Evolutionary conservation across 2,888 invertebrate genomes (phyloP).

Genomic region (Tridacna crocea): DNA sequence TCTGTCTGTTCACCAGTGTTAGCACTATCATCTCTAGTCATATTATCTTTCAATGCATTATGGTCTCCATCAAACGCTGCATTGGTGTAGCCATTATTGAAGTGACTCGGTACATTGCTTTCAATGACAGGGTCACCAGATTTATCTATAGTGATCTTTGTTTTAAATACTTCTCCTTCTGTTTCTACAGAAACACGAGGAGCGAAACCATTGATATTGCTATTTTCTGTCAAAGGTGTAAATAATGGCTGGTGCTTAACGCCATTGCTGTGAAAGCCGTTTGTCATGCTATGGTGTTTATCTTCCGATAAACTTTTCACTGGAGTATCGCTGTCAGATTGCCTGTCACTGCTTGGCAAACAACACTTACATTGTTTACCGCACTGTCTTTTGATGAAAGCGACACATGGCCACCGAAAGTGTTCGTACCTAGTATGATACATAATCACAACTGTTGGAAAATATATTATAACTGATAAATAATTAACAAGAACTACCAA

Average conservation of each 20-base stretch:
- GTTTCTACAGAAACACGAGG: not conserved
- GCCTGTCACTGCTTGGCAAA: slow-evolving; percentile 9
- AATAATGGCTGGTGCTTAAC: not conserved
- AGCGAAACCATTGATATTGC: not conserved
- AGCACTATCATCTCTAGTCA: not conserved
- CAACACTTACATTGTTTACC: slow-evolving; percentile 31
- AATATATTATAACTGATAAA: slow-evolving; percentile 72
- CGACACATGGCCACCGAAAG: slow-evolving; percentile 61
- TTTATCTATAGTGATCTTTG: not conserved
- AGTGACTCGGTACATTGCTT: not conserved
- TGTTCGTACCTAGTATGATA: slow-evolving; percentile 68
- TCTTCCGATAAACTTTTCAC: not conserved
- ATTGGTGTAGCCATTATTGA: not conserved
- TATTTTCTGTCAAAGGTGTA: not conserved
- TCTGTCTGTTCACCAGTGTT: not conserved
- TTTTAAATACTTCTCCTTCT: not conserved
- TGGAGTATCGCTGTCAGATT: not conserved
- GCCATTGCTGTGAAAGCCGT: not conserved
- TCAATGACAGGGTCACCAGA: slow-evolving; percentile 4
- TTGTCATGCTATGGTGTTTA: not conserved
- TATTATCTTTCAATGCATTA: not conserved
- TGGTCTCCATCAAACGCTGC: slow-evolving; percentile 18
- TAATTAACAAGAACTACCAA: slow-evolving; percentile 73
- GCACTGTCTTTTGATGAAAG: slow-evolving; percentile 26
- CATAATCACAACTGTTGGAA: slow-evolving; percentile 70